phyloP scores from a whole-genome alignment of 2,888 invertebrate species.

The Chrysomela aeneicollis region DNA sequence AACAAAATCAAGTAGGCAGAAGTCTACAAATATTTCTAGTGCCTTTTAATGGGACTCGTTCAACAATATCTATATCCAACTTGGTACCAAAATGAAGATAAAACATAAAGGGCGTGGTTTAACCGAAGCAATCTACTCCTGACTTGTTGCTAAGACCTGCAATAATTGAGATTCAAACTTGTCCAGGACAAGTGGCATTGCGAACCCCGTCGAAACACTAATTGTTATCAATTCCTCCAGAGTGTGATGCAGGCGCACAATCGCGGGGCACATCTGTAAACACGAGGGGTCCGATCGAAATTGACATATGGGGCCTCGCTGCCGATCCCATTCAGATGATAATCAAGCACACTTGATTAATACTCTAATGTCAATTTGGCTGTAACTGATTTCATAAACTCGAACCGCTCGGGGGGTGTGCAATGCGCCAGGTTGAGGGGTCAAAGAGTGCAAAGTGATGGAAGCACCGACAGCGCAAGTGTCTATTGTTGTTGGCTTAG shows the following conservation, averaged over 20 bases:
- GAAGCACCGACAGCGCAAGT: conserved; percentile 5
- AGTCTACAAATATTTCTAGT: too few species aligned
- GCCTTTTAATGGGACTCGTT: too few species aligned
- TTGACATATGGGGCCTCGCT: conserved; percentile 57
- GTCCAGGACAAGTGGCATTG: neutral
- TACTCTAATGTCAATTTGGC: conserved; percentile 58
- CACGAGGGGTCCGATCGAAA: conserved; percentile 46
- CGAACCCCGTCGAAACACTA: conserved; percentile 9
- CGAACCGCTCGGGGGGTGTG: conserved; percentile 37
- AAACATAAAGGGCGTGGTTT: too few species aligned
- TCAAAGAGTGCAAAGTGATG: conserved; percentile 4
- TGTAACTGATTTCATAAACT: conserved; percentile 59
- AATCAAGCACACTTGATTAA: conserved; percentile 59
- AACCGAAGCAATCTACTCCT: too few species aligned
- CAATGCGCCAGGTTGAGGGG: conserved; percentile 10
- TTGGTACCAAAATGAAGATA: too few species aligned
- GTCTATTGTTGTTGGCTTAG: conserved; percentile 7
- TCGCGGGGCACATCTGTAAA: conserved; percentile 51
- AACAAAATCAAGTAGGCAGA: too few species aligned
- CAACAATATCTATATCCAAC: too few species aligned
- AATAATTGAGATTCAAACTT: too few species aligned
- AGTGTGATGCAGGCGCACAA: conserved; percentile 36
- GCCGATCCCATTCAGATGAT: conserved; percentile 54
- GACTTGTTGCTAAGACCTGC: too few species aligned
- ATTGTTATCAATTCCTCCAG: conserved; percentile 34